Evolutionary conservation across 2,888 invertebrate species (phyloP), one percentile per base, ranked within the genome.

Genomic region (Cynaeus angustus): DNA sequence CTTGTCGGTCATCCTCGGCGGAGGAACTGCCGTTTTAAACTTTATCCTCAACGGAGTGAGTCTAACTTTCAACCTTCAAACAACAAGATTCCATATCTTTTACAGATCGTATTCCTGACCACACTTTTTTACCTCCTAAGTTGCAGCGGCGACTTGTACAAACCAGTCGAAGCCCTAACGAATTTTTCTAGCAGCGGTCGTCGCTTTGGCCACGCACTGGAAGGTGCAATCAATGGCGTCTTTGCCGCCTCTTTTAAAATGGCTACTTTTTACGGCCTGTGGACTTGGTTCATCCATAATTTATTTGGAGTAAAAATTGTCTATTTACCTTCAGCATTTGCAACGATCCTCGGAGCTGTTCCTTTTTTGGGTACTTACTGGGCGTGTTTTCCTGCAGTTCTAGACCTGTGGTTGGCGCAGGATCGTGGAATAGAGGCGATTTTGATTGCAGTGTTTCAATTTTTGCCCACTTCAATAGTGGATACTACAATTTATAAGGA

Each of bases 201-300:
- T 6, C 89, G 93, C 77, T 91, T 96, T 68, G 95, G 94, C 2
- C 89, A 92, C 70, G 94, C 96, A 0, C 87, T 96, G 21, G 95
- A 96, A 79, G 94, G 92, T 70, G 95, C 96, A 0, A 92, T 96
- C 62, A 97, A 96, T 77, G 96, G 97, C 77, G 99, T 99, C 9
- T 95, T 99, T 83, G 91, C 95, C 69, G 98, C 98, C 0, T 97
- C 98, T 1, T 93, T 98, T 79, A 99, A 99, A 87, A 95, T 99
- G 91, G 95, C 97, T 0, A 88, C 94, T 0, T 99, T 99, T 86
- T 99, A 99, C 83, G 99, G 98, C 0, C 88, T 99, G 73, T 99
- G 98, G 91, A 99, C 99, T 0, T 99, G 98, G 97, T 90, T 99
- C 72, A 94, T 97, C 58, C 99, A 99, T 85, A 96, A 95, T 74